These are phyloP conservation scores for Lipotes vexillifer DNA, from an alignment of 2,113 vertebrate species.

Conservation along the genomic window DNA sequence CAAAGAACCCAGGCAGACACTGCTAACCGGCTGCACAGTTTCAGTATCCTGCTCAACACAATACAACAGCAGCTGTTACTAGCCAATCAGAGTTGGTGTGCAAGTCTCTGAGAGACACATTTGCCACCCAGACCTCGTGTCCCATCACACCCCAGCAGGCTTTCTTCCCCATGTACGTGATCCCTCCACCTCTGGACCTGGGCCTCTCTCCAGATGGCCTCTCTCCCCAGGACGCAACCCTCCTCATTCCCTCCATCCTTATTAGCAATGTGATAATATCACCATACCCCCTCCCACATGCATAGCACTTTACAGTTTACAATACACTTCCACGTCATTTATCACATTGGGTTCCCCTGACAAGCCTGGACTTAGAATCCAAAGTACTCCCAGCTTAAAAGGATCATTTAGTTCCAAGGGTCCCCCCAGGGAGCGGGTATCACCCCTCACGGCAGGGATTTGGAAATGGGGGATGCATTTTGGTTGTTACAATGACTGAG, in stretches of 20 bases:
- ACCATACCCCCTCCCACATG: not conserved
- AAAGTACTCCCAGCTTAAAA: slow-evolving; percentile 14
- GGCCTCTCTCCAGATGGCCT: not conserved
- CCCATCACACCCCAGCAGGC: not conserved
- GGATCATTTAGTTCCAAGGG: not conserved
- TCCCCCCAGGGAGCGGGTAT: no score
- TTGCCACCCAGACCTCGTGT: not conserved
- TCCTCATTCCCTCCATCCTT: not conserved
- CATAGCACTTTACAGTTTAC: not conserved
- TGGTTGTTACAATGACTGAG: not conserved
- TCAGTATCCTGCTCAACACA: not conserved
- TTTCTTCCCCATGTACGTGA: not conserved
- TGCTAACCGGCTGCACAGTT: not conserved
- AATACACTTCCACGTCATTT: not conserved
- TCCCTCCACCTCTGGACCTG: not conserved
- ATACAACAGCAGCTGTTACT: not conserved
- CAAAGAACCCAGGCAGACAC: not conserved
- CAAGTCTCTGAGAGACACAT: not conserved
- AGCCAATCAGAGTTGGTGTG: not conserved
- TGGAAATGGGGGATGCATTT: not conserved
- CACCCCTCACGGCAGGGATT: not conserved
- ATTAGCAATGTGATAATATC: not conserved
- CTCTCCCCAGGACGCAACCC: not conserved
- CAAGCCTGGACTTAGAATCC: not conserved
- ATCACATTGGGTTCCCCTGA: not conserved